Conservation (phyloP, 2,888 invertebrate species). For the Celastrina argiolus region DNA sequence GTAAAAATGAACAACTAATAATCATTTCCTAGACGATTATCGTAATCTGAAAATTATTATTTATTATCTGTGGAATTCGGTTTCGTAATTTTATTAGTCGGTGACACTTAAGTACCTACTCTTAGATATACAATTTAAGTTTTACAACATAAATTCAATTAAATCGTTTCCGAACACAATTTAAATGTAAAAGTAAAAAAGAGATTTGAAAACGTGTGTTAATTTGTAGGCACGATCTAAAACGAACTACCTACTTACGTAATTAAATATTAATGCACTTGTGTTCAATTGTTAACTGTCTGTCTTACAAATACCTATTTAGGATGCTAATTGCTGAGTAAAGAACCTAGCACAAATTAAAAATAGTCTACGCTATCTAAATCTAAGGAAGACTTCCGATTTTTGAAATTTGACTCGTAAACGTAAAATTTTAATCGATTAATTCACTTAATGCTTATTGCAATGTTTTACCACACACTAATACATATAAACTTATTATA, state of each 20-base stretch:
- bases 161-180: conserved; percentile 14
- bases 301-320: not conserved
- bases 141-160: not conserved
- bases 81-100: not conserved
- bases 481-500: too few relatives aligned
- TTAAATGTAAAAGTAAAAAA: conserved; percentile 19
- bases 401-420: too few relatives aligned
- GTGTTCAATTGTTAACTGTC: not conserved
- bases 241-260: too few relatives aligned
- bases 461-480: too few relatives aligned
- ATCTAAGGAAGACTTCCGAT: too few relatives aligned
- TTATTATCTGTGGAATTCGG: not conserved
- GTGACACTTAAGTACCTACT: not conserved
- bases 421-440: too few relatives aligned
- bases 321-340: too few relatives aligned
- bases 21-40: not conserved
- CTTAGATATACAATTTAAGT: not conserved
- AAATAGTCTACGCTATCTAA: too few relatives aligned
- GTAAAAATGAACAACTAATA: not conserved
- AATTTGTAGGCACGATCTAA: not conserved
- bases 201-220: conserved; percentile 1
- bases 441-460: too few relatives aligned
- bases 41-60: not conserved
- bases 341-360: too few relatives aligned
- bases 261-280: not conserved